Percentiles rank a stretch among this genome's conserved stretches.
These are phyloP conservation scores for Drosophila niveifrons DNA, from an alignment of 2,888 invertebrate species.

Conservation along the genomic window DNA sequence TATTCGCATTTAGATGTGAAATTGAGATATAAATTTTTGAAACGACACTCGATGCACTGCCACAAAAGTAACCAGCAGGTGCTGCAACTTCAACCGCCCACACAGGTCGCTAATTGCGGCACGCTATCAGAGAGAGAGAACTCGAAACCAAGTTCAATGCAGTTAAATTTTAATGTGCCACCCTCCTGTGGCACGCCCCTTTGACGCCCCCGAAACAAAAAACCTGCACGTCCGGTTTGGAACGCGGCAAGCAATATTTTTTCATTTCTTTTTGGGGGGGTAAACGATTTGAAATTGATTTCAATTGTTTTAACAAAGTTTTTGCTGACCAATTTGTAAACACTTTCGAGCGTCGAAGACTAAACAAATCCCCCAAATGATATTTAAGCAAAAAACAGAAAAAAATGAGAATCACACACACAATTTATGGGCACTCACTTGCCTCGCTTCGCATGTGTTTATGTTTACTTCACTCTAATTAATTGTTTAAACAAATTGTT, in stretches of 20 bases:
- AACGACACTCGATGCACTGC: constrained; percentile 64
- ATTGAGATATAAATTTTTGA: constrained; percentile 81
- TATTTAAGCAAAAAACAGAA: constrained; percentile 7
- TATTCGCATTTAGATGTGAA: constrained; percentile 82
- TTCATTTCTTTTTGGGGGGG: neutral
- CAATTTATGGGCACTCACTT: constrained; percentile 42
- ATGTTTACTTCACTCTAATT: constrained; percentile 73
- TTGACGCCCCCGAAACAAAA: neutral
- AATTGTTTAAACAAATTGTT: constrained; percentile 73
- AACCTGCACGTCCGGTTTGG: constrained; percentile 25
- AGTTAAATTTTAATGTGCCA: constrained; percentile 62
- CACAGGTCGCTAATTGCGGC: constrained; percentile 37
- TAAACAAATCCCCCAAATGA: constrained; percentile 60
- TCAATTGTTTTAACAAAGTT: constrained; percentile 60
- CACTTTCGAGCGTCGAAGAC: constrained; percentile 62
- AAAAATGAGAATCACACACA: neutral
- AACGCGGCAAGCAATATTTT: constrained; percentile 6
- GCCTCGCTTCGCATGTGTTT: constrained; percentile 36
- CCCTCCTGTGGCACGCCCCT: neutral
- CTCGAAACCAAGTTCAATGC: constrained; percentile 51
- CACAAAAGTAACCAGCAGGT: constrained; percentile 1
- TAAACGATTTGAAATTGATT: constrained; percentile 37
- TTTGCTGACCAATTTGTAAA: constrained; percentile 67
- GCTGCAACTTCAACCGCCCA: constrained; percentile 6
- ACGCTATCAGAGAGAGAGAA: constrained; percentile 34